A percentile compares a stretch with the other conserved stretches of the same genome.
phyloP scores from a whole-genome alignment of 2,113 vertebrate genomes.

The Paracanthobrama guichenoti region DNA sequence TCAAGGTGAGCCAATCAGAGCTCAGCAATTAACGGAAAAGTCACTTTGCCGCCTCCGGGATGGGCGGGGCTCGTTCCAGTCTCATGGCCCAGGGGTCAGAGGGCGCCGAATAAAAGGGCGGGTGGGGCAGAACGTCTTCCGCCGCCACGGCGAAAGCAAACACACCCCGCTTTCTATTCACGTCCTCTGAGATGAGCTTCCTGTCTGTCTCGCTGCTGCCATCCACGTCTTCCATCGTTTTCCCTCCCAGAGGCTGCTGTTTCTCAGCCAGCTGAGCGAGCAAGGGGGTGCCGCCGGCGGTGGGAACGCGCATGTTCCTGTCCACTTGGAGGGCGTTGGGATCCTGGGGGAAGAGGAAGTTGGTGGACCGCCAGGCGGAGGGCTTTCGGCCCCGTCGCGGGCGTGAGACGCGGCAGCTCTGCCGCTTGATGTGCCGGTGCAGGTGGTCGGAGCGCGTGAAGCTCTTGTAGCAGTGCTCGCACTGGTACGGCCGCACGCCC shows the following conservation, averaged over 20 bases:
- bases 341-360: slow-evolving; percentile 78
- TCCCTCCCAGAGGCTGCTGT: slow-evolving; percentile 66
- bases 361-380: slow-evolving; percentile 81
- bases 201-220: slow-evolving; percentile 78
- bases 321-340: slow-evolving; percentile 70
- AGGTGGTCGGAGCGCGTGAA: slow-evolving; percentile 98
- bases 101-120: slow-evolving; percentile 83
- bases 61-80: slow-evolving; percentile 81
- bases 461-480: slow-evolving; percentile 98
- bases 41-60: slow-evolving; percentile 88
- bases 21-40: slow-evolving; percentile 1
- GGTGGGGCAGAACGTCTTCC: slow-evolving; percentile 81
- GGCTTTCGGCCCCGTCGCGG: slow-evolving; percentile 90
- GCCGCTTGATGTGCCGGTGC: slow-evolving; percentile 95
- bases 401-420: slow-evolving; percentile 90
- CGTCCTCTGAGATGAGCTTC: slow-evolving; percentile 76
- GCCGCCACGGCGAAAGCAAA: slow-evolving; percentile 87
- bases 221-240: slow-evolving; percentile 79
- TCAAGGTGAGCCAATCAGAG: no score
- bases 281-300: slow-evolving; percentile 65
- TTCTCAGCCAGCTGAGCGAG: slow-evolving; percentile 77
- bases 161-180: slow-evolving; percentile 86
- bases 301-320: slow-evolving; percentile 64
- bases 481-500: slow-evolving; percentile 95
- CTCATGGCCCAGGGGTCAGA: slow-evolving; percentile 88